A percentile compares a stretch with the other conserved stretches of the same genome.
phyloP scores from a whole-genome alignment of 1,140 invertebrate genomes.

The Dreissena rostriformis region DNA sequence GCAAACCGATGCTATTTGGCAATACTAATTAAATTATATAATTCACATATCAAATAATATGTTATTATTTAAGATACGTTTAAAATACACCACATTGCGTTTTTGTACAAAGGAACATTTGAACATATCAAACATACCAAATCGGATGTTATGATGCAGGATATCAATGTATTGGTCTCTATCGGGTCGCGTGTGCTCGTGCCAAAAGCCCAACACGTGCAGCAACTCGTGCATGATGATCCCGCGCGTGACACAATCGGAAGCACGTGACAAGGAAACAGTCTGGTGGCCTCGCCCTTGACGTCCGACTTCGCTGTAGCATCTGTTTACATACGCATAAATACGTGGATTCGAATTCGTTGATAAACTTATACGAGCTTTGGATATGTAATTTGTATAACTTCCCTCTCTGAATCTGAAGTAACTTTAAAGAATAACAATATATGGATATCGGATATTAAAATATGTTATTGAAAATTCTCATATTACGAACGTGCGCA shows the following conservation, averaged over 20 bases:
- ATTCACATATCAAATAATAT: neutral
- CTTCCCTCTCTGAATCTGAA: neutral
- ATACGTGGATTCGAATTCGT: neutral
- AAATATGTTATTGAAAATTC: too few relatives aligned
- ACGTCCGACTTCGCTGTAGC: conserved; percentile 62
- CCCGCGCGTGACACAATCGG: conserved; percentile 62
- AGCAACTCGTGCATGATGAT: conserved; percentile 88
- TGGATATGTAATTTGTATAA: neutral
- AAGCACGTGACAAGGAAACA: conserved; percentile 59
- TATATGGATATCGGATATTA: too few relatives aligned
- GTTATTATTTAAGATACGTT: neutral
- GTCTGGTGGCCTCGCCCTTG: conserved; percentile 60
- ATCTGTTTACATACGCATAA: conserved; percentile 42
- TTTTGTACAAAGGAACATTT: neutral
- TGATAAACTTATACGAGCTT: neutral
- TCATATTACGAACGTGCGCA: too few relatives aligned
- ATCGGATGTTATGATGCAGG: conserved; percentile 87
- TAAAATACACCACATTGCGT: neutral
- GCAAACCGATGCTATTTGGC: neutral
- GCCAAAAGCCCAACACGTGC: conserved; percentile 92
- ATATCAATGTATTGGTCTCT: conserved; percentile 89
- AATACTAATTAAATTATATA: neutral
- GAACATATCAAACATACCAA: conserved; percentile 41
- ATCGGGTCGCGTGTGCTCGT: conserved; percentile 92
- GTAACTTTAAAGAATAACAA: neutral